These are phyloP conservation scores for Typhlichthys subterraneus DNA, from an alignment of 2,797 vertebrate genomes.

Conservation along the genomic window DNA sequence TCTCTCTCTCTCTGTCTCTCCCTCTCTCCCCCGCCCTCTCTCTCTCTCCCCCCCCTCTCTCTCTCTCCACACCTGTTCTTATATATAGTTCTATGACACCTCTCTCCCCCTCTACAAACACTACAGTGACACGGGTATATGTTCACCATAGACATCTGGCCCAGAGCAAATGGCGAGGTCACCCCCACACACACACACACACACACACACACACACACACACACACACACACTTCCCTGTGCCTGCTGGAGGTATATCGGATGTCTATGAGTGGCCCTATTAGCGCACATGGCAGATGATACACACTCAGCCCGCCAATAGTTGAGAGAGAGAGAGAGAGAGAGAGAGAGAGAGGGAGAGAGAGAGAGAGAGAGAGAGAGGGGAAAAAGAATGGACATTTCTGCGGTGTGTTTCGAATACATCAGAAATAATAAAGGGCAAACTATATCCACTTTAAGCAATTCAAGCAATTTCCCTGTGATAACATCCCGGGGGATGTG, in stretches of 20 bases:
- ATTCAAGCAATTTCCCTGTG: conserved; percentile 79
- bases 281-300: conserved; percentile 74
- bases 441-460: conserved; percentile 78
- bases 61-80: not conserved
- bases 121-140: conserved; percentile 15
- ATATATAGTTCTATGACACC: not conserved
- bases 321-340: conserved; percentile 16
- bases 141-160: too few species aligned
- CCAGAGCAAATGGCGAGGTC: too few species aligned
- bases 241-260: conserved; percentile 65
- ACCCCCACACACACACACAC: not conserved
- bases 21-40: not conserved
- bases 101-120: conserved; percentile 13
- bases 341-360: not conserved
- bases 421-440: conserved; percentile 79
- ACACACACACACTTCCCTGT: conserved; percentile 8
- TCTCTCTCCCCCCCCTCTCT: not conserved
- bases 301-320: conserved; percentile 52
- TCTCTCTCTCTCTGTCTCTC: not conserved
- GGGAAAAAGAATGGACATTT: conserved; percentile 39
- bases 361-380: not conserved
- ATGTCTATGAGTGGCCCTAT: conserved; percentile 71
- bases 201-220: not conserved
- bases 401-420: conserved; percentile 78
- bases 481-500: conserved; percentile 70